Conservation (phyloP, 2,888 invertebrate species). For the Lasioglossum figueresi region DNA sequence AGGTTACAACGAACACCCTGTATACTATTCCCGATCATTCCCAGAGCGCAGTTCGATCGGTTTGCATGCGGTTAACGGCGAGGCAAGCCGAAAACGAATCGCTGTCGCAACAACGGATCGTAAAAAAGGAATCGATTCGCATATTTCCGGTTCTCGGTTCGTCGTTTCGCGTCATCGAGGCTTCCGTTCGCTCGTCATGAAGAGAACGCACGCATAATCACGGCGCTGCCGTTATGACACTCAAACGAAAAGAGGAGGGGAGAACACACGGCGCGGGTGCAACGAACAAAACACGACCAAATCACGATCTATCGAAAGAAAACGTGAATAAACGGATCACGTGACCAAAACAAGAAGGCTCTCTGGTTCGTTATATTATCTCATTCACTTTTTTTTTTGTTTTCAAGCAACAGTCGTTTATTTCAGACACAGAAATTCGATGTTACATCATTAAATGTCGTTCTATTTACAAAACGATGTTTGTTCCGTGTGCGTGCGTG, state of each 20-base stretch:
- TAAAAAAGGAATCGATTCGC: conserved; percentile 38
- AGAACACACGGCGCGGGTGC: conserved; percentile 40
- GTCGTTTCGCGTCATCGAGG: conserved; percentile 59
- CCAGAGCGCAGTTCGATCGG: conserved; percentile 31
- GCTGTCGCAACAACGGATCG: conserved; percentile 43
- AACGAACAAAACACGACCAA: conserved; percentile 52
- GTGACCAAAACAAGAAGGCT: conserved; percentile 63
- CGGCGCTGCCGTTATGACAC: background rate
- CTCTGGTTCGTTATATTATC: conserved; percentile 19
- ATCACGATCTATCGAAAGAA: background rate
- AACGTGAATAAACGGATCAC: background rate
- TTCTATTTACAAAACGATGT: conserved; percentile 50
- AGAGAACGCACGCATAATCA: background rate
- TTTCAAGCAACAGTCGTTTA: conserved; percentile 69
- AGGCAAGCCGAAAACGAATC: conserved; percentile 47
- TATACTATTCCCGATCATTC: background rate
- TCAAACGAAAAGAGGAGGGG: background rate
- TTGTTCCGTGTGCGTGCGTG: background rate
- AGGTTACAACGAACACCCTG: background rate
- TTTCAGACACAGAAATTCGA: conserved; percentile 70
- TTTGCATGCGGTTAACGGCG: conserved; percentile 61
- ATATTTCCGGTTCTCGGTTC: conserved; percentile 52
- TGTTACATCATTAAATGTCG: conserved; percentile 59
- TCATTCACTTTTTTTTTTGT: conserved; percentile 10
- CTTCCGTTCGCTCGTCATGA: conserved; percentile 56